A percentile compares a stretch with the other conserved stretches of the same genome.
Evolutionary conservation across 2,888 invertebrate species (phyloP).

Genomic region (Dascillus cervinus): DNA sequence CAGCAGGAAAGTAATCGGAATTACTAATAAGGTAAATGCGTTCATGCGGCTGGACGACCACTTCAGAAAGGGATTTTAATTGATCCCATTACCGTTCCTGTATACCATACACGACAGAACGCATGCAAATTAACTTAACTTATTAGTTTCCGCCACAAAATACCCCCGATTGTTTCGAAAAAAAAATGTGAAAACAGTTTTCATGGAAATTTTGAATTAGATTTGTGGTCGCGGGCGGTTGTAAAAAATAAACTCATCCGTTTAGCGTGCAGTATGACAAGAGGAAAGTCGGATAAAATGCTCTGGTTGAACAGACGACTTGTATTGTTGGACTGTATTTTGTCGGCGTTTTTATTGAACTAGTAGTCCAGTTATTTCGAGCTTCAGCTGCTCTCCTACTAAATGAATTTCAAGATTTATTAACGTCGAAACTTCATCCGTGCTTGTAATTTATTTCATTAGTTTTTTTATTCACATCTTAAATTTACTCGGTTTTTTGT

Average conservation of each 20-base stretch:
- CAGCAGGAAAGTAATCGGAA: constrained; percentile 24
- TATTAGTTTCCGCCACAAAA: constrained; percentile 16
- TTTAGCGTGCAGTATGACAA: constrained; percentile 20
- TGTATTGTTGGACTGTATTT: constrained; percentile 19
- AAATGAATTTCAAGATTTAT: too few relatives aligned
- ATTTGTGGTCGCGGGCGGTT: too few relatives aligned
- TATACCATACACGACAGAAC: constrained; percentile 14
- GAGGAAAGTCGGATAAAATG: constrained; percentile 21
- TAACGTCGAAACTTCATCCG: too few relatives aligned
- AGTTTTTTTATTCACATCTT: too few relatives aligned
- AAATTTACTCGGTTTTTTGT: too few relatives aligned
- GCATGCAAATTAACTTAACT: constrained; percentile 19
- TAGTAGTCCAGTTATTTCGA: constrained; percentile 7
- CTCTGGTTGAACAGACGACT: constrained; percentile 21
- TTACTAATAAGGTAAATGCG: constrained; percentile 26
- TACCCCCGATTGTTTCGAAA: too few relatives aligned
- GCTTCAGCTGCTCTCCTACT: constrained; percentile 7
- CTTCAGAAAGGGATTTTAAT: constrained; percentile 20
- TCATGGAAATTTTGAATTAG: too few relatives aligned
- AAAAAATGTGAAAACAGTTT: too few relatives aligned
- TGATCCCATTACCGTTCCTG: constrained; percentile 18
- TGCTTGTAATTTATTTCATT: too few relatives aligned
- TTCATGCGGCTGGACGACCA: constrained; percentile 19
- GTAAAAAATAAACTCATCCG: constrained; percentile 18
- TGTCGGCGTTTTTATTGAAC: constrained; percentile 17